A percentile compares a stretch with the other conserved stretches of the same genome.
Evolutionary conservation across 1,140 invertebrate species (phyloP).

Genomic region (Penaeus indicus): DNA sequence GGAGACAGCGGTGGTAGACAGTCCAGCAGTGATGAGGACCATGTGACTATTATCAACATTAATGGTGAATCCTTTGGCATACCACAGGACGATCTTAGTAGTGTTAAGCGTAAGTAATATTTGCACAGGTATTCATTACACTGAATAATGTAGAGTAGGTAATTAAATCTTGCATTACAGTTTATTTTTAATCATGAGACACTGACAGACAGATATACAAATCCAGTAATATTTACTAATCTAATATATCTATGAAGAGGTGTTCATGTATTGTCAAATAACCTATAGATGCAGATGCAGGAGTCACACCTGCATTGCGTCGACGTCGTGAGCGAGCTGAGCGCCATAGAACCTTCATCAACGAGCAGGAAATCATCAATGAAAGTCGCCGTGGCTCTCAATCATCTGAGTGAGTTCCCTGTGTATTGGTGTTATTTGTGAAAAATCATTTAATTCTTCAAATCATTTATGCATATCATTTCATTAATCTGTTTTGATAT

Average conservation of each 20-base stretch:
- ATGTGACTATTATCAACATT: conserved; percentile 72
- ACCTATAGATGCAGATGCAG: conserved; percentile 74
- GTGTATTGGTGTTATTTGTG: neutral
- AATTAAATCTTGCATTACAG: neutral
- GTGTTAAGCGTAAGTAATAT: conserved; percentile 75
- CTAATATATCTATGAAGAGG: no score
- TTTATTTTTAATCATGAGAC: no score
- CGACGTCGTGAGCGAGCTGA: conserved; percentile 82
- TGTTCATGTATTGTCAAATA: conserved; percentile 54
- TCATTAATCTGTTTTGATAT: neutral
- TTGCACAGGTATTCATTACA: conserved; percentile 66
- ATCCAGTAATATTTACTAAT: no score
- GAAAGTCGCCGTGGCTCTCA: conserved; percentile 63
- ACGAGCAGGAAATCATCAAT: conserved; percentile 76
- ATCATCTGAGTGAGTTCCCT: conserved; percentile 59
- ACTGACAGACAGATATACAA: no score
- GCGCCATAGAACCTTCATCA: conserved; percentile 83
- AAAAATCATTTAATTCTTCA: neutral
- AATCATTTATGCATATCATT: neutral
- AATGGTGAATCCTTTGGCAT: conserved; percentile 71
- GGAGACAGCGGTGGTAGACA: conserved; percentile 35
- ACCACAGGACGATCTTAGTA: conserved; percentile 71
- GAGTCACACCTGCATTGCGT: conserved; percentile 82
- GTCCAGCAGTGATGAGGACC: conserved; percentile 58
- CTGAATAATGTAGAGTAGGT: no score